Evolutionary conservation across 2,113 vertebrate genomes (phyloP).

Genomic region (Genyomyrus donnyi): DNA sequence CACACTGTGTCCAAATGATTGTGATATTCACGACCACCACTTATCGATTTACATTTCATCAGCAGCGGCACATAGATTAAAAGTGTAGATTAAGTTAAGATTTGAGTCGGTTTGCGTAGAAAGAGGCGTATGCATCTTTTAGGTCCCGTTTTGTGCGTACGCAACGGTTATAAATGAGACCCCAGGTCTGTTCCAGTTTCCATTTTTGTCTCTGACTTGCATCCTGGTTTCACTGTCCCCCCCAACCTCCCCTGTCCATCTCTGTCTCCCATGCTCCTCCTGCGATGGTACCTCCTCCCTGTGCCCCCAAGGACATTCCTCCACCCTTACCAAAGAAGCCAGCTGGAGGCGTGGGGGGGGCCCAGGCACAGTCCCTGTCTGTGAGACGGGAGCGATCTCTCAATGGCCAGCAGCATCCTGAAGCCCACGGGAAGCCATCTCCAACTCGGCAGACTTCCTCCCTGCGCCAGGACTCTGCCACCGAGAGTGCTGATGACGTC

Average conservation of each 20-base stretch:
- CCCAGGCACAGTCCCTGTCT: constrained; percentile 26
- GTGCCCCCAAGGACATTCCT: constrained; percentile 51
- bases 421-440: constrained; percentile 75
- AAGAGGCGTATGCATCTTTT: no score
- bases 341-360: background rate
- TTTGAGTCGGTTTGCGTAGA: no score
- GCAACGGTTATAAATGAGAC: no score
- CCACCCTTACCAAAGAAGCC: constrained; percentile 66
- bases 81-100: no score
- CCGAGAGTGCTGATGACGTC: constrained; percentile 92
- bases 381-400: constrained; percentile 58
- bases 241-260: background rate
- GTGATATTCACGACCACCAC: no score
- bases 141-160: no score
- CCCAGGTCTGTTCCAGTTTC: background rate
- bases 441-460: constrained; percentile 85
- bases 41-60: no score
- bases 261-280: background rate
- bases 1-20: no score
- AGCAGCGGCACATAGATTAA: no score
- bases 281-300: background rate
- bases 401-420: constrained; percentile 76
- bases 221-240: background rate
- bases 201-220: background rate
- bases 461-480: constrained; percentile 89